A percentile compares a stretch with the other conserved stretches of the same genome.
Evolutionary conservation across 2,888 invertebrate genomes (phyloP).

Genomic region (Tenodera sinensis): DNA sequence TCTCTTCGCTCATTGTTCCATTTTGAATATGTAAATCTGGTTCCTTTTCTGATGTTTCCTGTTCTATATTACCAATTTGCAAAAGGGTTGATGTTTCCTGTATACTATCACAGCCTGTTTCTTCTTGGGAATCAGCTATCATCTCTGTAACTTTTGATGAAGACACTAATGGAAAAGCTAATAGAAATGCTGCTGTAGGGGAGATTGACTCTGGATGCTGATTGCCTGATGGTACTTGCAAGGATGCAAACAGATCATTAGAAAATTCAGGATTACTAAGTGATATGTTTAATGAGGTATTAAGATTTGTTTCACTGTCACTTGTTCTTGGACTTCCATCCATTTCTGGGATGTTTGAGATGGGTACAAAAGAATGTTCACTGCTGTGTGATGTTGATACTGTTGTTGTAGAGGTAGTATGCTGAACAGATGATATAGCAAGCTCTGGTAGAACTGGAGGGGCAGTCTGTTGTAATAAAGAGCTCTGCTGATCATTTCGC

Average conservation of each 20-base stretch:
- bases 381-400: not conserved
- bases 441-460: not conserved
- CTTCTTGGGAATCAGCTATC: constrained; percentile 26
- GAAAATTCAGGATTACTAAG: constrained; percentile 46
- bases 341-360: not conserved
- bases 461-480: not conserved
- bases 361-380: constrained; percentile 9
- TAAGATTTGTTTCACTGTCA: constrained; percentile 8
- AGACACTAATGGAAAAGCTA: constrained; percentile 71
- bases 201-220: constrained; percentile 57
- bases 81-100: constrained; percentile 46
- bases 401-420: not conserved
- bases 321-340: not conserved
- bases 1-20: not conserved
- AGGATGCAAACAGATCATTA: constrained; percentile 57
- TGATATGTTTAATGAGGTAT: constrained; percentile 8
- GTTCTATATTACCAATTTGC: constrained; percentile 45
- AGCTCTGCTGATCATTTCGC: not conserved
- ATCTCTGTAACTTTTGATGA: constrained; percentile 46
- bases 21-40: not conserved
- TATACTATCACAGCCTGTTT: constrained; percentile 41
- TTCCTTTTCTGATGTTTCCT: not conserved
- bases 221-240: constrained; percentile 53
- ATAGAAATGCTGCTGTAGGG: constrained; percentile 72
- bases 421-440: not conserved